Percentiles rank a stretch among this genome's conserved stretches.
These are phyloP conservation scores for Synanthedon myopaeformis DNA, from an alignment of 2,888 invertebrate species.

Conservation along the genomic window DNA sequence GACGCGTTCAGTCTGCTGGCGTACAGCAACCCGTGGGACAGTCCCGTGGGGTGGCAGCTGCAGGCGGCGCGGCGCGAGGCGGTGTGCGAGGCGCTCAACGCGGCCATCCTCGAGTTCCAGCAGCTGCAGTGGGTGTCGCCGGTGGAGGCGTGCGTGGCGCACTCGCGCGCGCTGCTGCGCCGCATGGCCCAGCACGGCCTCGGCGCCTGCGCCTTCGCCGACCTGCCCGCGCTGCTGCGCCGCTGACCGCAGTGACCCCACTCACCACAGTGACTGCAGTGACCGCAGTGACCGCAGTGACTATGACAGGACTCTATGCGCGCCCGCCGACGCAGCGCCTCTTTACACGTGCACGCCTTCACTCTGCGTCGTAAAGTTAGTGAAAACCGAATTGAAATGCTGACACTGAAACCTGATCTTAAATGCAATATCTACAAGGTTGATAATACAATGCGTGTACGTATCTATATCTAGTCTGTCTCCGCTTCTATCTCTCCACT, in stretches of 20 bases:
- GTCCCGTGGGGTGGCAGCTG: slow-evolving; percentile 96
- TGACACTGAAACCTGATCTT: too few relatives aligned
- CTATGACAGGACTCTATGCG: neutral
- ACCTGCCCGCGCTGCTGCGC: slow-evolving; percentile 84
- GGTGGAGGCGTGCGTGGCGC: slow-evolving; percentile 91
- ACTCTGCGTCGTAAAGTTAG: too few relatives aligned
- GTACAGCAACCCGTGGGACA: slow-evolving; percentile 97
- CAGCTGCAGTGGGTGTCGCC: slow-evolving; percentile 92
- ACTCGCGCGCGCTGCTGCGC: slow-evolving; percentile 88
- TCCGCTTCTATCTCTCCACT: too few relatives aligned
- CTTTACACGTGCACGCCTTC: neutral
- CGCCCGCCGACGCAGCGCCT: slow-evolving; percentile 4
- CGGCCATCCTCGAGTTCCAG: slow-evolving; percentile 95
- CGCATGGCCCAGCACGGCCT: slow-evolving; percentile 91
- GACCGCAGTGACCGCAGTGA: slow-evolving; percentile 1
- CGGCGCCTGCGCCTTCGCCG: slow-evolving; percentile 95
- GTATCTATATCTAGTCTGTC: too few relatives aligned
- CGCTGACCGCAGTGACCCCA: slow-evolving; percentile 71
- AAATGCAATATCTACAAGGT: too few relatives aligned
- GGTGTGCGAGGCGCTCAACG: slow-evolving; percentile 95
- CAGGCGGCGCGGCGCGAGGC: slow-evolving; percentile 95
- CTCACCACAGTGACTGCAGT: slow-evolving; percentile 26
- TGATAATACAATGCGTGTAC: too few relatives aligned
- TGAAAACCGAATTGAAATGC: neutral
- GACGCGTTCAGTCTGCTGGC: slow-evolving; percentile 98